A percentile compares a stretch with the other conserved stretches of the same genome.
Evolutionary conservation across 2,113 vertebrate genomes (phyloP).

Genomic region (Malurus melanocephalus): DNA sequence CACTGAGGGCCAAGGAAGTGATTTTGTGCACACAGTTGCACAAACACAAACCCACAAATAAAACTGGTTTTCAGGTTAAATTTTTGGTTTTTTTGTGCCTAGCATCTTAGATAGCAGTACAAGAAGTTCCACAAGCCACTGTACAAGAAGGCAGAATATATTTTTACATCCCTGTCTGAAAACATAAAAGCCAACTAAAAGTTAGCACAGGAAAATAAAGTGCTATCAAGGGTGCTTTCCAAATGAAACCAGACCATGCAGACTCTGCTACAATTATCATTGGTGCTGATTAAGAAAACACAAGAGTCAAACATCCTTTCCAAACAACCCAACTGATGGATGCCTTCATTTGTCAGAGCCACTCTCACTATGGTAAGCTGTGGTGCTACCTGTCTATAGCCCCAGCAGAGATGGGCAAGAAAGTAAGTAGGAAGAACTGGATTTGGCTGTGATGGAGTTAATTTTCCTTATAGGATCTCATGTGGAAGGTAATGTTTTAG

Average conservation of each 20-base stretch:
- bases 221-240: fast-evolving
- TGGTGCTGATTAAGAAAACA: neutral
- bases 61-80: neutral
- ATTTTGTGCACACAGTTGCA: neutral
- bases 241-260: neutral
- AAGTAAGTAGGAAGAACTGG: neutral
- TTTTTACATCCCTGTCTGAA: neutral
- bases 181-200: neutral
- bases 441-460: neutral
- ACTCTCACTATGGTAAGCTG: neutral
- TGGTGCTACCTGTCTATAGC: neutral
- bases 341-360: neutral
- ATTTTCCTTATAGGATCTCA: neutral
- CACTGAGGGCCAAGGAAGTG: neutral
- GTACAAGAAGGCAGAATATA: neutral
- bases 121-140: neutral
- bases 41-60: neutral
- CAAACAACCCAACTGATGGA: neutral
- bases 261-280: neutral
- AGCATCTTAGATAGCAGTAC: neutral
- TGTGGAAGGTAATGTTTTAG: neutral
- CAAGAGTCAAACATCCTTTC: neutral
- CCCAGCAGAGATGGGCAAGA: neutral
- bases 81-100: neutral
- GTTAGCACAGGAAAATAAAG: neutral